Conservation (phyloP, 1,140 invertebrate genomes). For the Drosophila gunungcola region DNA sequence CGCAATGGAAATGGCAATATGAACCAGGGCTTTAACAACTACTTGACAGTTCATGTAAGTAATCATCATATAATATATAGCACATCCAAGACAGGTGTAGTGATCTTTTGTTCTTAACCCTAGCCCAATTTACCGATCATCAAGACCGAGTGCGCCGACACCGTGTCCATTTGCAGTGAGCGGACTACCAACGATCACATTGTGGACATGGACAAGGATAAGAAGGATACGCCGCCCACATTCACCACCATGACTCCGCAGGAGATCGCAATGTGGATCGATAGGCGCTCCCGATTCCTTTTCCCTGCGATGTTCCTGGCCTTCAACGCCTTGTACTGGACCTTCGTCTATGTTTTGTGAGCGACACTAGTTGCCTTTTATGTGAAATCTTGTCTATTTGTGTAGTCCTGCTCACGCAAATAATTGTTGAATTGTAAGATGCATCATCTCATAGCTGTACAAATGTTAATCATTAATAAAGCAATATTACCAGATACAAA, state of each 20-base stretch:
- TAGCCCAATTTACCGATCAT: constrained; percentile 78
- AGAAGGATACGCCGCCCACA: constrained; percentile 69
- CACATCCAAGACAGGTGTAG: no score
- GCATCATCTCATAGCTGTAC: constrained; percentile 58
- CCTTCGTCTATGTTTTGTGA: constrained; percentile 87
- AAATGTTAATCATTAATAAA: constrained; percentile 47
- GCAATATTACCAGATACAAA: constrained; percentile 18
- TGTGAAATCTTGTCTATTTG: constrained; percentile 65
- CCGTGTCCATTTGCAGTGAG: constrained; percentile 64
- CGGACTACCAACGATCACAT: constrained; percentile 68
- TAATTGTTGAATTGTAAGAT: constrained; percentile 51
- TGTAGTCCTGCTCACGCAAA: constrained; percentile 52
- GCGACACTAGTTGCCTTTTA: constrained; percentile 34
- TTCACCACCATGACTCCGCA: constrained; percentile 93
- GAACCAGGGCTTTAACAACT: constrained; percentile 86
- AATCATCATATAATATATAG: not conserved
- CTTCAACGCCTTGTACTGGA: constrained; percentile 94
- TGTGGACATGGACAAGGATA: constrained; percentile 72
- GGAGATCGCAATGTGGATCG: constrained; percentile 94
- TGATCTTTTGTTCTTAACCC: not conserved
- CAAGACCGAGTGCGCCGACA: constrained; percentile 75
- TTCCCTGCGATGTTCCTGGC: constrained; percentile 92
- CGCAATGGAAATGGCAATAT: constrained; percentile 73
- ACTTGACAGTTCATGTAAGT: constrained; percentile 87
- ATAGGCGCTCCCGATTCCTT: constrained; percentile 89